Base-by-base conservation (phyloP, 30 jellyfish, hydroid and myxozoan species). In the Pseudorhiza aurosa region DNA sequence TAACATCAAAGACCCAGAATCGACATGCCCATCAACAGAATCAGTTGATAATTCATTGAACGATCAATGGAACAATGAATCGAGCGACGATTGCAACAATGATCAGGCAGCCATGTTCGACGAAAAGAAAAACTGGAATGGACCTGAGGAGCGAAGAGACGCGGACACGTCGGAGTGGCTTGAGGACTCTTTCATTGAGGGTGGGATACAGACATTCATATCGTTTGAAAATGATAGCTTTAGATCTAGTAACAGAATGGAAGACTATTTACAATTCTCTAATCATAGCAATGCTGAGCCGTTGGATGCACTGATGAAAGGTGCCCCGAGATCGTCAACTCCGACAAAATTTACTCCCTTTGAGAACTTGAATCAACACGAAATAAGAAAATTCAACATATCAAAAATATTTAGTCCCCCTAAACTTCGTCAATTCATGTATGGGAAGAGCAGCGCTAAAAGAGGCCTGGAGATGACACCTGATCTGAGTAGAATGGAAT, bases 1-100 rank as follows among this genome's bases (percentile, higher is more conserved):
- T 50, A 80, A 64, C 33, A 64, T 50, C 44, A 80, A 80, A 51
- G 91, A 80, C 70, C 84, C 91, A 50, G 91, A 65, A 65, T 80
- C 91, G 65, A 35, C 53, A 46, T 70, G 69, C 17, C 60, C 91
- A 12, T 47, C 75, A n/a, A 65, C 26, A 56, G 74, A 29, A 7
- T 31, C 91, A 11, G 62, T 43, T n/a, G 90, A 46, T 2, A 56
- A 22, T 46, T 47, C 24, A 4, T 28, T 47, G 19, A 56, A 43
- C 18, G 42, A 29, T 22, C 29, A 42, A 5, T 1, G 25, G 24
- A 65, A 28, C 1, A 29, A 33, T 28, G 64, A 40, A 4, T 28
- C 63, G 19, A 56, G 29, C 18, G 42, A 29, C n/a, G 44, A 42
- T 9, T 1, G 25, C 42, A 65, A 28, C 1, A 29, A 33, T 28